Evolutionary conservation across 2,797 vertebrate genomes (phyloP).

Genomic region (Pangasius sanitwongsei): DNA sequence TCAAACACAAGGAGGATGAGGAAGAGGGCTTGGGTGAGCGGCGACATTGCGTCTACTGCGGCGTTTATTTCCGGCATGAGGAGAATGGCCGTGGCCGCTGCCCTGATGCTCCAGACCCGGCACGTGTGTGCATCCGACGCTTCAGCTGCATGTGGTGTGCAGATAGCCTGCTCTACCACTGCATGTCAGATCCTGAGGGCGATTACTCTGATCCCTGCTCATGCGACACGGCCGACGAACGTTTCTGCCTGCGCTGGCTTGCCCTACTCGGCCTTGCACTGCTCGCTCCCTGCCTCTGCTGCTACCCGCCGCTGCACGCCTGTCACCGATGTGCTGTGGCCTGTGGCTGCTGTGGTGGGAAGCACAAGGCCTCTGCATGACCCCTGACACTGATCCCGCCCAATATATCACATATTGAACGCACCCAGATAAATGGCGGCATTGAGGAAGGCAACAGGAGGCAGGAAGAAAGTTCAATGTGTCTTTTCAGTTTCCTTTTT

Average conservation of each 20-base stretch:
- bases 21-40: constrained; percentile 63
- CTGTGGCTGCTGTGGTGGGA: constrained; percentile 94
- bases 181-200: constrained; percentile 98
- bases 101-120: constrained; percentile 91
- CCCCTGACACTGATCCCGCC: neutral
- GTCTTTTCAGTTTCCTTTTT: constrained; percentile 29
- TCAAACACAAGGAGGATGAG: constrained; percentile 49
- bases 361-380: constrained; percentile 93
- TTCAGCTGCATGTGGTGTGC: constrained; percentile 98
- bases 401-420: neutral
- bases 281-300: constrained; percentile 96
- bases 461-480: neutral
- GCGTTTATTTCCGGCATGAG: constrained; percentile 88
- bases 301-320: constrained; percentile 92
- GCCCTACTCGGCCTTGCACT: constrained; percentile 94
- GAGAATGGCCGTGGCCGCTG: constrained; percentile 90
- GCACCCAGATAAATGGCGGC: constrained; percentile 12
- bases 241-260: constrained; percentile 93
- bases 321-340: constrained; percentile 91
- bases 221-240: constrained; percentile 90
- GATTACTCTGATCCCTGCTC: constrained; percentile 98
- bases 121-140: constrained; percentile 86
- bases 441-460: constrained; percentile 29
- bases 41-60: constrained; percentile 89
- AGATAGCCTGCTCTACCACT: constrained; percentile 98